Base-by-base conservation (phyloP, 2,797 vertebrate genomes). In the Mastacembelus armatus region DNA sequence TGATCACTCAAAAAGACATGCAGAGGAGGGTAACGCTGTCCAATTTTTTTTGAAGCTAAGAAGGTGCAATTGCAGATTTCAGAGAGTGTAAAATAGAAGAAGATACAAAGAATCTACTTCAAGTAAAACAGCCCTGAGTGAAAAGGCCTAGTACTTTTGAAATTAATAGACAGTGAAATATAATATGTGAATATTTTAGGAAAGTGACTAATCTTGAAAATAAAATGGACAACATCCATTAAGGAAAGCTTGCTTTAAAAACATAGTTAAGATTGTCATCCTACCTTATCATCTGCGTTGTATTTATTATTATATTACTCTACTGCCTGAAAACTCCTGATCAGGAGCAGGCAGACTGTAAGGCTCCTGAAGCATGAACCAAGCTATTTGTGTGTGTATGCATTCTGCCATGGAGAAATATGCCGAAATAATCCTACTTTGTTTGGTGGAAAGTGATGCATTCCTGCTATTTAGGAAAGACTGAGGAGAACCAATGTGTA, bases 111-210 rank as follows among this genome's bases (percentile, higher is more conserved):
- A 75, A 66, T 74, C 47, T 68, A 57, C 49, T 60, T 64, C 42
- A 69, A 35, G 18, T 18, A 40, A 30, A 82, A 48, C 18, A 15
- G 50, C 29, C 39, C 39, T 24, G 9, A 44, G 15, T 21, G 0
- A 75, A 47, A 61, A 22, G 18, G 8, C 1, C 9, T 15, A 47
- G 21, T 56, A 33, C 32, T 58, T 74, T 40, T 59, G 0, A 58
- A 68, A 68, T 58, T 3, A 58, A 61, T 43, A 59, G 29, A 10
- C 11, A 32, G 4, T 38, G 10, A 50, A 45, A 59, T 22, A 50
- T 51, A 30, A 44, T n/a, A 49, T 14, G 54, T 65, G 7, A 71
- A 63, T 65, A 74, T 69, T 54, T 75, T 6, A 55, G 30, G 56
- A 21, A 48, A 51, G 16, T 51, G 49, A 27, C 15, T 14, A 49